These are phyloP conservation scores for Halocaridina rubra DNA, from an alignment of 2,888 invertebrate species.

Conservation along the genomic window DNA sequence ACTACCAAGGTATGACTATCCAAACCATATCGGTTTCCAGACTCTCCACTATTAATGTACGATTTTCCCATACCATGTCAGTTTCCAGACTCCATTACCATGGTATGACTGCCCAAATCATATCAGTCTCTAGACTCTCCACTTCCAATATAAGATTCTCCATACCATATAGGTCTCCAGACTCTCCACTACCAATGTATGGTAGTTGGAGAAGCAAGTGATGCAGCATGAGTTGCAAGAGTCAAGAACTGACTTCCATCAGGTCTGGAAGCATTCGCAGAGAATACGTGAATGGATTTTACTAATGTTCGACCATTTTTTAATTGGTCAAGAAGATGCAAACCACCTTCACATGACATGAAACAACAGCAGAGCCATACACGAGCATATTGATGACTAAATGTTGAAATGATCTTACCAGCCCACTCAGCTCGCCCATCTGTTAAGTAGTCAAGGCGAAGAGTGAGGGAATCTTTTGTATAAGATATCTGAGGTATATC, in stretches of 20 bases:
- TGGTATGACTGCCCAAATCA: too few species aligned
- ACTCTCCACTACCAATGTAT: constrained; percentile 19
- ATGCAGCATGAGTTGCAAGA: neutral
- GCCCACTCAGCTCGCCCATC: constrained; percentile 14
- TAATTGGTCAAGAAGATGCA: constrained; percentile 1
- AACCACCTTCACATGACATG: constrained; percentile 6
- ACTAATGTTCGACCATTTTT: neutral
- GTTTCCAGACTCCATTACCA: too few species aligned
- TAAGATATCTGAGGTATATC: constrained; percentile 7
- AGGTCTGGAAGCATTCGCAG: neutral
- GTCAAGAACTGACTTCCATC: neutral
- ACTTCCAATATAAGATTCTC: too few species aligned
- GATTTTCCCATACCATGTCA: too few species aligned
- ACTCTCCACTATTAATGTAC: too few species aligned
- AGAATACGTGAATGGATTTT: constrained; percentile 3
- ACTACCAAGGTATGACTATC: too few species aligned
- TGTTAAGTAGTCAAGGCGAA: neutral
- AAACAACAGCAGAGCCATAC: constrained; percentile 1
- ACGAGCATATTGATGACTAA: neutral
- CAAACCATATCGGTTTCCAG: too few species aligned
- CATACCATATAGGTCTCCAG: too few species aligned
- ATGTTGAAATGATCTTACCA: neutral
- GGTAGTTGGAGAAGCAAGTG: neutral
- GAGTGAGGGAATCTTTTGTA: neutral
- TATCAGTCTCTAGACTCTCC: too few species aligned